These are phyloP conservation scores for Micrasema minimum DNA, from an alignment of 1,140 invertebrate species.

Conservation along the genomic window DNA sequence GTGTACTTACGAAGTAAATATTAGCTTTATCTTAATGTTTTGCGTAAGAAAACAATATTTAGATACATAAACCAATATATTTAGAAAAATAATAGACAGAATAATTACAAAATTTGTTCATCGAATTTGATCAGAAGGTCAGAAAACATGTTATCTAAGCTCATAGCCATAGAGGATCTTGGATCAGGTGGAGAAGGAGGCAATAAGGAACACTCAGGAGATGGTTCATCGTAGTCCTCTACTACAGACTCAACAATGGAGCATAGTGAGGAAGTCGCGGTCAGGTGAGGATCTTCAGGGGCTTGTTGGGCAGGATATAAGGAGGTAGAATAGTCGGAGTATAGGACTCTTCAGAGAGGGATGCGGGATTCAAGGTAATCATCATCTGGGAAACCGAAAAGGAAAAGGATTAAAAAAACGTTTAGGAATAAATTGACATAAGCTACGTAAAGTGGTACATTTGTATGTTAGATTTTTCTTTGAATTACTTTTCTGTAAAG, in stretches of 20 bases:
- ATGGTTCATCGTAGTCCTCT: too few relatives aligned
- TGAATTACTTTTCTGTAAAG: too few relatives aligned
- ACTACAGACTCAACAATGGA: neutral
- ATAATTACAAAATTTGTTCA: too few relatives aligned
- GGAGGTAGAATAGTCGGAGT: neutral
- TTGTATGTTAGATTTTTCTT: too few relatives aligned
- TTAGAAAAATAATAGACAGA: too few relatives aligned
- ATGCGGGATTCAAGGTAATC: constrained; percentile 11
- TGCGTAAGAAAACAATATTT: too few relatives aligned
- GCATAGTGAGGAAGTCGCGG: neutral
- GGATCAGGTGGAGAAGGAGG: neutral
- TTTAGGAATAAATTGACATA: neutral
- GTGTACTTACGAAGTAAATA: too few relatives aligned
- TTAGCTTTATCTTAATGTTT: too few relatives aligned
- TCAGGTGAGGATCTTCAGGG: constrained; percentile 7
- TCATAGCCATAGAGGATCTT: constrained; percentile 35
- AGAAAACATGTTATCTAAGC: constrained; percentile 43
- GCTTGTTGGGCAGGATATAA: neutral
- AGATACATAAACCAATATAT: too few relatives aligned
- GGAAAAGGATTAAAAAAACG: neutral
- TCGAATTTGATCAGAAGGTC: constrained; percentile 36
- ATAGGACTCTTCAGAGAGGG: neutral
- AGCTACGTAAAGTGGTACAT: too few relatives aligned
- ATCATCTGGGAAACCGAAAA: constrained; percentile 17
- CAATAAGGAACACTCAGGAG: neutral